These are phyloP conservation scores for Diploscapter pachys DNA, from an alignment of 1,140 invertebrate genomes.

Conservation along the genomic window DNA sequence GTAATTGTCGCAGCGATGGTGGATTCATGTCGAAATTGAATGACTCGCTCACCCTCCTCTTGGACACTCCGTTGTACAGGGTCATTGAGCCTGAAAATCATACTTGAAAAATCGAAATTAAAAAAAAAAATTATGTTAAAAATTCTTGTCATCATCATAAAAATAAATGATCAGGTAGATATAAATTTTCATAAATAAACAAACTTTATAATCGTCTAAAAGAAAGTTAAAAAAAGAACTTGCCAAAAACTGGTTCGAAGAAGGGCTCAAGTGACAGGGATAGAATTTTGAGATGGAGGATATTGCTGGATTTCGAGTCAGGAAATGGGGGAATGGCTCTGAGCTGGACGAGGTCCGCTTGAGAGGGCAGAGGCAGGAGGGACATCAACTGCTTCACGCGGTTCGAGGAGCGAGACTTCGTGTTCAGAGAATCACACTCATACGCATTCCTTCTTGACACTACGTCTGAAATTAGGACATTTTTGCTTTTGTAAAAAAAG, in stretches of 20 bases:
- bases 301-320: conserved; percentile 21
- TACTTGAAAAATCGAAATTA: background rate
- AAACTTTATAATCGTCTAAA: no score
- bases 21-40: conserved; percentile 54
- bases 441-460: background rate
- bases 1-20: conserved; percentile 15
- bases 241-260: conserved; percentile 50
- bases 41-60: conserved; percentile 47
- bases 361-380: conserved; percentile 10
- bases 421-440: background rate
- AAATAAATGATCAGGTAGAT: no score
- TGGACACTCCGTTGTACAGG: conserved; percentile 45
- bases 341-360: conserved; percentile 32
- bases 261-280: conserved; percentile 40
- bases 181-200: no score
- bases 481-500: background rate
- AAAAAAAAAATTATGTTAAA: no score
- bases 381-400: conserved; percentile 34
- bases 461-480: background rate
- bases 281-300: conserved; percentile 39
- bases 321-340: conserved; percentile 35
- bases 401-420: background rate
- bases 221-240: background rate
- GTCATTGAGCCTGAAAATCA: conserved; percentile 31
- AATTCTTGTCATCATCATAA: no score